Percentiles rank a stretch among this genome's conserved stretches.
These are phyloP conservation scores for Bombylius major DNA, from an alignment of 2,888 invertebrate genomes.

Conservation along the genomic window DNA sequence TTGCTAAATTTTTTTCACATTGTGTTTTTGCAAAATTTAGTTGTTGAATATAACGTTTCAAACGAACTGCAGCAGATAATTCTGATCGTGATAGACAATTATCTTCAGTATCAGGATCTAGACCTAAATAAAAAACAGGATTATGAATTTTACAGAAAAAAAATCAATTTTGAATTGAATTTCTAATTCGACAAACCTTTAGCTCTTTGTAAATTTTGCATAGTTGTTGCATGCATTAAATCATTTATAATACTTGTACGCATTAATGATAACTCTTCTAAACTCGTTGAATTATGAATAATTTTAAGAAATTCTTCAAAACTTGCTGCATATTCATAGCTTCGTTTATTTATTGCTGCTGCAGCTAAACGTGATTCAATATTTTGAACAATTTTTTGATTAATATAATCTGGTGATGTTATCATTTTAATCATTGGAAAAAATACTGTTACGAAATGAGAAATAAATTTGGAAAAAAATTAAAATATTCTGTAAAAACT, in stretches of 20 bases:
- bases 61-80: slow-evolving; percentile 62
- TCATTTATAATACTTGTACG: slow-evolving; percentile 79
- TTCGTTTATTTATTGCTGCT: slow-evolving; percentile 63
- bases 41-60: slow-evolving; percentile 74
- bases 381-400: slow-evolving; percentile 72
- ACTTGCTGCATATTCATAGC: slow-evolving; percentile 77
- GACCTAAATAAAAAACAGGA: slow-evolving; percentile 12
- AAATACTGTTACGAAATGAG: slow-evolving; percentile 34
- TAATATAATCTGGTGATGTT: slow-evolving; percentile 85
- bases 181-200: slow-evolving; percentile 52
- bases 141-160: not conserved
- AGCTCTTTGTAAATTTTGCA: slow-evolving; percentile 77
- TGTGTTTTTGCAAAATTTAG: slow-evolving; percentile 67
- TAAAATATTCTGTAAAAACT: not conserved
- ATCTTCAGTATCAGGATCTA: slow-evolving; percentile 35
- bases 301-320: slow-evolving; percentile 81
- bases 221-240: slow-evolving; percentile 86
- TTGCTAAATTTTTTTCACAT: slow-evolving; percentile 63
- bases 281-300: slow-evolving; percentile 65
- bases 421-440: slow-evolving; percentile 71
- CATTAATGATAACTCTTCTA: slow-evolving; percentile 72
- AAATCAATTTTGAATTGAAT: slow-evolving; percentile 4
- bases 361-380: slow-evolving; percentile 69
- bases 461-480: not conserved
- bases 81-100: slow-evolving; percentile 57